Conservation (phyloP, 1,140 invertebrate species). For the Heliothis subflexa region DNA sequence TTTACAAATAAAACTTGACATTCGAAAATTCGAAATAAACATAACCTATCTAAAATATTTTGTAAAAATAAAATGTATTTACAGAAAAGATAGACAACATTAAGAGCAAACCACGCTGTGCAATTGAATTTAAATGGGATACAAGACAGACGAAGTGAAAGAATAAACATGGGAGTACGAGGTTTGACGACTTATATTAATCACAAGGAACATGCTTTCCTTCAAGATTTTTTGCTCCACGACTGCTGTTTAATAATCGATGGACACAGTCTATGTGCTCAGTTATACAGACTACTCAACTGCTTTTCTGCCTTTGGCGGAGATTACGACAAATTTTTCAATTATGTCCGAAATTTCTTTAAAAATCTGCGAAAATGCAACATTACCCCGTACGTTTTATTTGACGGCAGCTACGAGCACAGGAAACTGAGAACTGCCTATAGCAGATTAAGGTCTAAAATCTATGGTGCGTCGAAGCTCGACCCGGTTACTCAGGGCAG, state of each 20-base stretch:
- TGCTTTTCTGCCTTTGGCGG: slow-evolving; percentile 93
- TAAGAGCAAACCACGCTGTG: no score
- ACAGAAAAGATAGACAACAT: no score
- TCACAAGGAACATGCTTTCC: slow-evolving; percentile 88
- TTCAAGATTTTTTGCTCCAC: slow-evolving; percentile 89
- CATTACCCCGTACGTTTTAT: slow-evolving; percentile 91
- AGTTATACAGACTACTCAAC: slow-evolving; percentile 89
- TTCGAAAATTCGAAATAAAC: no score
- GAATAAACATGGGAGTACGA: slow-evolving; percentile 90
- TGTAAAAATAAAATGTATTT: no score
- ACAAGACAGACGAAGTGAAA: no score
- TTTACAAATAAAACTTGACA: no score
- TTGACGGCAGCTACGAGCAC: slow-evolving; percentile 93
- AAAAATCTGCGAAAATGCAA: slow-evolving; percentile 90
- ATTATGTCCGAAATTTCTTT: slow-evolving; percentile 90
- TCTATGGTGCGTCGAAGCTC: slow-evolving; percentile 85
- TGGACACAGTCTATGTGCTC: slow-evolving; percentile 92
- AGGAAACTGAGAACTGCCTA: slow-evolving; percentile 92
- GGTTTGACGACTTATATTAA: slow-evolving; percentile 94
- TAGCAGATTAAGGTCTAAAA: slow-evolving; percentile 88
- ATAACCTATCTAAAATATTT: no score
- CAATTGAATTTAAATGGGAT: no score
- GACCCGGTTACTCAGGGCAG: slow-evolving; percentile 80
- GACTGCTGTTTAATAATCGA: slow-evolving; percentile 93
- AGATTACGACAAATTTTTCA: slow-evolving; percentile 93